Base-by-base conservation (phyloP, 2,888 invertebrate species). In the Zaprionus bogoriensis region DNA sequence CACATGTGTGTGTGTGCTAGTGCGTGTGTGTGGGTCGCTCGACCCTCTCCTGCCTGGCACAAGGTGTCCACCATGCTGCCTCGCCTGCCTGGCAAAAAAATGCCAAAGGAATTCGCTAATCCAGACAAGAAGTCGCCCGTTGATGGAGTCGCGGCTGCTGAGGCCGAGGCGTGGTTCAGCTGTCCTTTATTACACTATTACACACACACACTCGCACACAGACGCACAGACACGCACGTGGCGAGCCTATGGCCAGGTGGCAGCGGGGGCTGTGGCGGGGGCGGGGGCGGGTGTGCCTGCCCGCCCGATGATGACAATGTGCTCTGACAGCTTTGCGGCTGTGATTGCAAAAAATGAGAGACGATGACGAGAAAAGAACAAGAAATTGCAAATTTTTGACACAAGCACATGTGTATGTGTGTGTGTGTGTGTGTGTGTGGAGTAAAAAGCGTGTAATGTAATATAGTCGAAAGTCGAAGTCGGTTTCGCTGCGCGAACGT, bases 141-240 rank as follows among this genome's bases (percentile, higher is more conserved):
- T 53, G 36, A 48, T 38, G 42, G 42, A 38, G 44, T 46, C 30
- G 47, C 14, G 17, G 46, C 23, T 5, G 0, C 14, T 36, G 30
- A 12, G 19, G 14, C 3, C 2, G 20, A 27, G 9, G 9, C 2
- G 22, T 41, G 64, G 65, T 74, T 83, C 66, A 69, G 81, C 74
- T 84, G 81, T 68, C 78, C 82, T 87, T 87, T 81, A 87, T 81
- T 87, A 87, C 87, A 81, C 81, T 87, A 87, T 83, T 83, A 86
- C 81, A 68, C 51, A 41, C 41, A 41, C 41, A 41, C 27, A 27
- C 27, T 9, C 27, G 10, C 27, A 27, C 27, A 27, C 51, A 58
- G 36, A 38, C 17, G 51, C 48, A 54, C 39, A 28, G 32, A 36
- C 28, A 25, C 46, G 32, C 50, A 67, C 61, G 59, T 62, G 12